A percentile compares a stretch with the other conserved stretches of the same genome.
Evolutionary conservation across 1,140 invertebrate species (phyloP).

Genomic region (Thaumatotibia leucotreta): DNA sequence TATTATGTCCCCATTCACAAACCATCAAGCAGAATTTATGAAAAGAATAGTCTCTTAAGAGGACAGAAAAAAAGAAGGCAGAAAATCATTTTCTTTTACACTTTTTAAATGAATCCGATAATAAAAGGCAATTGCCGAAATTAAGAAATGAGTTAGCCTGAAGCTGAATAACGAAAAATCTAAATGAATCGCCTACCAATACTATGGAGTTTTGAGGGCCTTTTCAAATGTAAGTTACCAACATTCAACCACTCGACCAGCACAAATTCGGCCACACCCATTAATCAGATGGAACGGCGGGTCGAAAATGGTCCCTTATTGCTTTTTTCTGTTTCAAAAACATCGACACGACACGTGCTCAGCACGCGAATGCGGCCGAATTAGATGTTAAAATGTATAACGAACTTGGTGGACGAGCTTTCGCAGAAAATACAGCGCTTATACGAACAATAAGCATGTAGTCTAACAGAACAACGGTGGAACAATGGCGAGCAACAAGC

Average conservation of each 20-base stretch:
- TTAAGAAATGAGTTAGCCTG: background rate
- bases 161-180: background rate
- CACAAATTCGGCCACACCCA: slow-evolving; percentile 13
- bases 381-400: background rate
- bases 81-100: background rate
- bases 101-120: background rate
- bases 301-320: slow-evolving; percentile 3
- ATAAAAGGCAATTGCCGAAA: background rate
- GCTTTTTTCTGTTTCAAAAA: background rate
- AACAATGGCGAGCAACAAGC: slow-evolving; percentile 32
- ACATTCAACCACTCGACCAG: slow-evolving; percentile 11
- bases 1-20: slow-evolving; percentile 11
- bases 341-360: background rate
- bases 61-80: background rate
- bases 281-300: slow-evolving; percentile 19
- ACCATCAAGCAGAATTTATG: background rate
- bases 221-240: background rate
- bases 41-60: background rate
- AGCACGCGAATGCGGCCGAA: background rate
- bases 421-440: slow-evolving; percentile 17
- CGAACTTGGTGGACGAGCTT: background rate
- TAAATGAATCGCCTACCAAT: background rate
- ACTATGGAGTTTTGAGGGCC: background rate
- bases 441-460: slow-evolving; percentile 8
- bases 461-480: slow-evolving; percentile 3